phyloP scores from a whole-genome alignment of 2,888 invertebrate genomes.

The Patella depressa region DNA sequence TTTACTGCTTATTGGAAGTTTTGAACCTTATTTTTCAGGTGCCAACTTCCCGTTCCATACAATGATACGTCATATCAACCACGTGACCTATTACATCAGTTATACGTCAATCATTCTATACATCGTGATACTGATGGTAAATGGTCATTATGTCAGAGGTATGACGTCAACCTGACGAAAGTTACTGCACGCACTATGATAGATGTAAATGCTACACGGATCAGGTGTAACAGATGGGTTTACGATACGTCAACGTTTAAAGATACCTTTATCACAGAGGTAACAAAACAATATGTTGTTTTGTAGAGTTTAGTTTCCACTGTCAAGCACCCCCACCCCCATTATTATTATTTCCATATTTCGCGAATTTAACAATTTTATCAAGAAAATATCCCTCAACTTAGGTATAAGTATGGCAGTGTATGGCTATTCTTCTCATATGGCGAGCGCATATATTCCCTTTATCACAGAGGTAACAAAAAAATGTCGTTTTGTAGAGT shows the following conservation, averaged over 20 bases:
- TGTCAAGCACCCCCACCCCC: too few relatives aligned
- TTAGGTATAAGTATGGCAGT: too few relatives aligned
- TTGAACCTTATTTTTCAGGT: not conserved
- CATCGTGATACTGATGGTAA: not conserved
- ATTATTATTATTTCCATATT: too few relatives aligned
- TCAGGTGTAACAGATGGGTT: conserved; percentile 10
- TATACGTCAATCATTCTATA: conserved; percentile 3
- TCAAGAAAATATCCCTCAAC: too few relatives aligned
- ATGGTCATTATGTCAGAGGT: not conserved
- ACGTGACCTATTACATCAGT: not conserved
- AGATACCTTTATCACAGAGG: conserved; percentile 17
- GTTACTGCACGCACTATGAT: not conserved
- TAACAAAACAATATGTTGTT: not conserved
- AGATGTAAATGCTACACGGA: not conserved
- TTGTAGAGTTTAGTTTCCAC: too few relatives aligned
- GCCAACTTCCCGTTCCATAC: not conserved
- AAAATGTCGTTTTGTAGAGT: too few relatives aligned
- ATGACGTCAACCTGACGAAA: not conserved
- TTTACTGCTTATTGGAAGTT: too few relatives aligned
- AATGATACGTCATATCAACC: conserved; percentile 1
- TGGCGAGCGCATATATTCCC: too few relatives aligned
- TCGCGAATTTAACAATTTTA: too few relatives aligned
- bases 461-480: too few relatives aligned
- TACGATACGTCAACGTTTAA: conserved; percentile 16
- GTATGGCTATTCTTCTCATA: too few relatives aligned